A percentile compares a stretch with the other conserved stretches of the same genome.
Evolutionary conservation across 2,113 vertebrate species (phyloP).

Genomic region (Atlantisia rogersi): DNA sequence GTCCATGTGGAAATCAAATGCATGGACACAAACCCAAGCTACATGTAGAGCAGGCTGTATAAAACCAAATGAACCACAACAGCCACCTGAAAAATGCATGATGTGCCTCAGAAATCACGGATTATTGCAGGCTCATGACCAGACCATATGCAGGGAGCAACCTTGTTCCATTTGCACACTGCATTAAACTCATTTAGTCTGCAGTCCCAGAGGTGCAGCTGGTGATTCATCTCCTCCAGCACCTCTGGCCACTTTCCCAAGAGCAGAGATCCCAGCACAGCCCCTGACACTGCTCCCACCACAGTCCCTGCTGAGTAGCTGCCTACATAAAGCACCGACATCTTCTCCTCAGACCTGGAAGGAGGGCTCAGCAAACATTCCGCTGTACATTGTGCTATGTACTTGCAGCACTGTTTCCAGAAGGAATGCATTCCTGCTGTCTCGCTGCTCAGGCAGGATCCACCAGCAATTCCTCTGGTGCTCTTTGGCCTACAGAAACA

Average conservation of each 20-base stretch:
- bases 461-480: neutral
- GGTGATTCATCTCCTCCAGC: neutral
- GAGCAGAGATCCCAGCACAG: neutral
- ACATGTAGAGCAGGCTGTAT: neutral
- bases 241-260: neutral
- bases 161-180: conserved; percentile 19
- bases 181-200: neutral
- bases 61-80: neutral
- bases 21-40: neutral
- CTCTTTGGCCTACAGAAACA: neutral
- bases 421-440: neutral
- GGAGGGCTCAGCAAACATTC: neutral
- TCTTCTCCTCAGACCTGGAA: neutral
- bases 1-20: neutral
- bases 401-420: neutral
- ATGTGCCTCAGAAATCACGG: neutral
- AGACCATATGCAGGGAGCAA: neutral
- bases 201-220: neutral
- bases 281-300: neutral
- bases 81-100: neutral
- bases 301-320: neutral
- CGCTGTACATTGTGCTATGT: neutral
- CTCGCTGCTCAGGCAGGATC: neutral
- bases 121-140: neutral
- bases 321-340: neutral